Conservation (phyloP, 2,888 invertebrate species). For the Rhagophthalmus giganteus region DNA sequence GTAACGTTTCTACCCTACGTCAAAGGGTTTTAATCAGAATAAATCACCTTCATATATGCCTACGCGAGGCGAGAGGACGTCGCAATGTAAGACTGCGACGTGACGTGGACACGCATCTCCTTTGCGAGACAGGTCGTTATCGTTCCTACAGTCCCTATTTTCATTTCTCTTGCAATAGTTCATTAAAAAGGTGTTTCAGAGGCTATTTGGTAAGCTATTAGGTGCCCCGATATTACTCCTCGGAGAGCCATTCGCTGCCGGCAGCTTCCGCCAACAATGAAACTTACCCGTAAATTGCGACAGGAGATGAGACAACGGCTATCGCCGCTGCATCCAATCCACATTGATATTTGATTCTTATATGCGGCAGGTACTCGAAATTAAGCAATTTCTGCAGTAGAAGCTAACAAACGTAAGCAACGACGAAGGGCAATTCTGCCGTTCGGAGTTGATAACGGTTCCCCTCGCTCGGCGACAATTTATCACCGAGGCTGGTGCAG, state of each 20-base stretch:
- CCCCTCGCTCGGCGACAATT: constrained; percentile 51
- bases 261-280: constrained; percentile 57
- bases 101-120: constrained; percentile 16
- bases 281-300: constrained; percentile 42
- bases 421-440: constrained; percentile 45
- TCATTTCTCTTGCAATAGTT: constrained; percentile 63
- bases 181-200: constrained; percentile 75
- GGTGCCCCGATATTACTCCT: constrained; percentile 61
- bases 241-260: constrained; percentile 57
- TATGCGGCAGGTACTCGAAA: constrained; percentile 28
- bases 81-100: constrained; percentile 2
- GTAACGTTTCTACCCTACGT: constrained; percentile 28
- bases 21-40: constrained; percentile 32
- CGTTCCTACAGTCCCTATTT: constrained; percentile 51
- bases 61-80: constrained; percentile 9
- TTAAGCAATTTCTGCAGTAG: constrained; percentile 28
- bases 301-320: constrained; percentile 30
- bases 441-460: constrained; percentile 52
- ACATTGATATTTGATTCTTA: constrained; percentile 27
- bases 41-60: constrained; percentile 22
- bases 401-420: constrained; percentile 33
- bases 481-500: constrained; percentile 51
- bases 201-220: constrained; percentile 72
- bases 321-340: constrained; percentile 22
- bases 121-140: constrained; percentile 26